phyloP scores from a whole-genome alignment of 2,888 invertebrate genomes.

The Gibbula magus region DNA sequence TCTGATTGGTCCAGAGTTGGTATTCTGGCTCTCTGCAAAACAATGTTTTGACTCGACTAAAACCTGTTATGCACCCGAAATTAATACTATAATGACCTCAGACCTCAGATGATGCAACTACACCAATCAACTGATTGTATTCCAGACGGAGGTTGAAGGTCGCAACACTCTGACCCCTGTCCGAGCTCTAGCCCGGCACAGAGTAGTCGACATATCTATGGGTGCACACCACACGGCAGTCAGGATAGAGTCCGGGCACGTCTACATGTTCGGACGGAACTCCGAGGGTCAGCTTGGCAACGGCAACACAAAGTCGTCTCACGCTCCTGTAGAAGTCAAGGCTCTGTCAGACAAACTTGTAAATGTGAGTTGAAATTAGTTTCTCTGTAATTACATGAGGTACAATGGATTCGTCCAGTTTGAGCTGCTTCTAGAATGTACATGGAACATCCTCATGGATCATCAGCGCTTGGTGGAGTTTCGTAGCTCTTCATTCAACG shows the following conservation, averaged over 20 bases:
- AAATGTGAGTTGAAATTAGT: conserved; percentile 63
- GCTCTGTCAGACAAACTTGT: conserved; percentile 73
- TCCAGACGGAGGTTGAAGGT: conserved; percentile 75
- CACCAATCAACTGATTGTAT: neutral
- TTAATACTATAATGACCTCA: too few relatives aligned
- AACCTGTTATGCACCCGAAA: too few relatives aligned
- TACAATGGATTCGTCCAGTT: too few relatives aligned
- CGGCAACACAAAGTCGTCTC: conserved; percentile 74
- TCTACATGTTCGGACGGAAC: conserved; percentile 82
- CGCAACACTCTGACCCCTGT: conserved; percentile 76
- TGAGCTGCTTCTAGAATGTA: too few relatives aligned
- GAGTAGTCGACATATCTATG: conserved; percentile 79
- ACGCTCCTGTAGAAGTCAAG: conserved; percentile 76
- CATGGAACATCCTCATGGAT: too few relatives aligned
- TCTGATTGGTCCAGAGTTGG: too few relatives aligned
- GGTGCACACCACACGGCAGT: conserved; percentile 81
- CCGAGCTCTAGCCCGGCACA: conserved; percentile 77
- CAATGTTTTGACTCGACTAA: too few relatives aligned
- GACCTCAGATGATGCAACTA: too few relatives aligned
- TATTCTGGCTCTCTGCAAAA: too few relatives aligned
- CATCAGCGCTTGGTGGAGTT: too few relatives aligned
- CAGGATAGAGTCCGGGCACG: conserved; percentile 81
- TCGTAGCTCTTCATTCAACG: too few relatives aligned
- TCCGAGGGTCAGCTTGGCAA: conserved; percentile 81
- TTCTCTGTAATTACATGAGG: neutral